A percentile compares a stretch with the other conserved stretches of the same genome.
These are phyloP conservation scores for Semibalanus balanoides DNA, from an alignment of 1,140 invertebrate species.

Conservation along the genomic window DNA sequence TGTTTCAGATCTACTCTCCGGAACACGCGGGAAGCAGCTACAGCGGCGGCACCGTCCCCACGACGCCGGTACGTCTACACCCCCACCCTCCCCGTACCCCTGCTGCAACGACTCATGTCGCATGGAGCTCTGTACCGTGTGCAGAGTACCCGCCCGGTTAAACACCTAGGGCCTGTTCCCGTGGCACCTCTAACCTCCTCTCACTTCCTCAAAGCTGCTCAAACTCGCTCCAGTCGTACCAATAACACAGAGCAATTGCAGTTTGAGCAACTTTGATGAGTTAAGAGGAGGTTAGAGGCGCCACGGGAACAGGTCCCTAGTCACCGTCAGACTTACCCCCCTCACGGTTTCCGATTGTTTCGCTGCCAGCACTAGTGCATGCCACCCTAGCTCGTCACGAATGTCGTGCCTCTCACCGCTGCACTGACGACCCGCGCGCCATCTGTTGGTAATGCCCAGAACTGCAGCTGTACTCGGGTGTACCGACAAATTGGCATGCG, in stretches of 20 bases:
- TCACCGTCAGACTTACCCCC: too few species aligned
- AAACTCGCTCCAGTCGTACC: too few species aligned
- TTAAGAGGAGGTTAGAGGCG: too few species aligned
- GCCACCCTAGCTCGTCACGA: background rate
- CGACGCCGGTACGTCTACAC: background rate
- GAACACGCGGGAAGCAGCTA: background rate
- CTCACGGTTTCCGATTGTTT: background rate
- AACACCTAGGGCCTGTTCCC: too few species aligned
- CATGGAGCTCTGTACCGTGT: background rate
- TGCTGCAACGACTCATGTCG: background rate
- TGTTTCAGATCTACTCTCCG: background rate
- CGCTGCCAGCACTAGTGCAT: background rate
- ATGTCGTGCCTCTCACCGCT: background rate
- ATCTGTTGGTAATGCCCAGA: background rate
- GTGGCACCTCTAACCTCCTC: background rate
- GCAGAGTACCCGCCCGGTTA: too few species aligned
- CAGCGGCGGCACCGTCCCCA: background rate
- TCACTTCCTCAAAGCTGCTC: too few species aligned
- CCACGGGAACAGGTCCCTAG: too few species aligned
- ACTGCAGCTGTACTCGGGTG: background rate
- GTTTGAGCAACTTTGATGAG: too few species aligned
- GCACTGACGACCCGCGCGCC: too few species aligned
- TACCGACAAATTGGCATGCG: background rate
- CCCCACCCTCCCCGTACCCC: background rate
- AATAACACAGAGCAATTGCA: too few species aligned